Conservation (phyloP, 2,888 invertebrate genomes). For the Spodoptera littoralis region DNA sequence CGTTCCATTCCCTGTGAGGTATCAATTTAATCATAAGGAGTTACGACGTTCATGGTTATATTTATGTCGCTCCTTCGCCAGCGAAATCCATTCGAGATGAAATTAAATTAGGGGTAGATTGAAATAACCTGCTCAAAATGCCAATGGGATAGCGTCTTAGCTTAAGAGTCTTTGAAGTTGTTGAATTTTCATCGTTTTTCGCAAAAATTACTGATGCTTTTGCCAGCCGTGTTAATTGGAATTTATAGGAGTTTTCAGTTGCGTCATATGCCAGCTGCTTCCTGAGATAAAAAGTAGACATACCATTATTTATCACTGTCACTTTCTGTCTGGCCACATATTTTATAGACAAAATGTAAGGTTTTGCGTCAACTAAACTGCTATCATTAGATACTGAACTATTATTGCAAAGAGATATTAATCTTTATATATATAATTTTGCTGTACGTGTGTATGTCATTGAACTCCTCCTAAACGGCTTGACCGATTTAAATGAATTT, state of each 20-base stretch:
- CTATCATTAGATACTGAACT: too few relatives aligned
- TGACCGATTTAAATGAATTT: too few relatives aligned
- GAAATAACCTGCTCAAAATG: slow-evolving; percentile 65
- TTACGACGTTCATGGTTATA: slow-evolving; percentile 57
- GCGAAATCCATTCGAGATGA: slow-evolving; percentile 59
- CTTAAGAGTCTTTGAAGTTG: slow-evolving; percentile 50
- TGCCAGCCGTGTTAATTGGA: slow-evolving; percentile 42
- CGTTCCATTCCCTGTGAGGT: slow-evolving; percentile 52
- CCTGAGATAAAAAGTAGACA: too few relatives aligned
- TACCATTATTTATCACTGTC: too few relatives aligned
- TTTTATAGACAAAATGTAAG: too few relatives aligned
- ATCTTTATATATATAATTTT: too few relatives aligned
- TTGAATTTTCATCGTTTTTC: slow-evolving; percentile 41
- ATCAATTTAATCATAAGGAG: slow-evolving; percentile 66
- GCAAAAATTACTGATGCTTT: slow-evolving; percentile 47
- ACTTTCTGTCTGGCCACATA: too few relatives aligned
- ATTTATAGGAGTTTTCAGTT: slow-evolving; percentile 15
- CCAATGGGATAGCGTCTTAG: slow-evolving; percentile 60
- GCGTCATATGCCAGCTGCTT: too few relatives aligned
- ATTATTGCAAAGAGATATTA: too few relatives aligned
- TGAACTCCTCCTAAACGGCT: too few relatives aligned
- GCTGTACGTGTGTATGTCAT: too few relatives aligned
- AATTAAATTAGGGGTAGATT: slow-evolving; percentile 69
- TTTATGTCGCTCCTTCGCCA: slow-evolving; percentile 61
- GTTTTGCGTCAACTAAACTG: too few relatives aligned